Base-by-base conservation (phyloP, 2,888 invertebrate genomes). In the Drosophila paranaensis region DNA sequence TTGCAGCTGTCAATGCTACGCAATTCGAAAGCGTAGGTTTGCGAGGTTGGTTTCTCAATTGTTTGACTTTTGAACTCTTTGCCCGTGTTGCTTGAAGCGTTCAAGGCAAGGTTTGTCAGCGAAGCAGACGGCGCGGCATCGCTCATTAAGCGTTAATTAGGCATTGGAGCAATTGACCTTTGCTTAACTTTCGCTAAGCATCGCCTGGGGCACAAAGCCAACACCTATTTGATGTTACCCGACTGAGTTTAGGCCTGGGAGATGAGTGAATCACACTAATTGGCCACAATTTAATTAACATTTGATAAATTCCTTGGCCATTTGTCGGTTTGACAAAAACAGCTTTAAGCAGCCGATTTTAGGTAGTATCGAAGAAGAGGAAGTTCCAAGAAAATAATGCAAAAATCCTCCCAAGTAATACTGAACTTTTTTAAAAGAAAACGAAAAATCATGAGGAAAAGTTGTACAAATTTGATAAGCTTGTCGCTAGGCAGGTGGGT, bases 271-370 rank as follows among this genome's bases (percentile, higher is more conserved):
- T 80, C 77, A 70, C 81, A 76, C 81, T 88, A 90, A 90, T 90
- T 89, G 85, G 80, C 74, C 78, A 81, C 69, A 78, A 83, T 82
- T 87, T 83, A 88, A 90, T 89, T 85, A 90, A 80, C 77, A 70
- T 75, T 87, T 81, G 46, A 80, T 81, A 71, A 71, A 71, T 71
- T 87, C 68, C 69, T 80, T 79, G 73, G 69, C 51, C 77, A 66
- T 79, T 81, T 70, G 74, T 62, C 53, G 71, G 57, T 46, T 48
- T 42, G 55, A 40, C 50, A 30, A 43, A 33, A 57, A 39, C 54
- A 48, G 16, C 61, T 71, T 62, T 51, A 58, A 61, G 8, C 27
- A 4, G 45, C 30, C 42, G 39, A 50, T 43, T 46, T 46, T 30
- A 27, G 4, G 16, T 10, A 16, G 2, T 46, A 14, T 5, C 5